Evolutionary conservation across 2,797 vertebrate genomes (phyloP), one percentile per base, ranked within the genome.

Genomic region (Zalophus californianus): DNA sequence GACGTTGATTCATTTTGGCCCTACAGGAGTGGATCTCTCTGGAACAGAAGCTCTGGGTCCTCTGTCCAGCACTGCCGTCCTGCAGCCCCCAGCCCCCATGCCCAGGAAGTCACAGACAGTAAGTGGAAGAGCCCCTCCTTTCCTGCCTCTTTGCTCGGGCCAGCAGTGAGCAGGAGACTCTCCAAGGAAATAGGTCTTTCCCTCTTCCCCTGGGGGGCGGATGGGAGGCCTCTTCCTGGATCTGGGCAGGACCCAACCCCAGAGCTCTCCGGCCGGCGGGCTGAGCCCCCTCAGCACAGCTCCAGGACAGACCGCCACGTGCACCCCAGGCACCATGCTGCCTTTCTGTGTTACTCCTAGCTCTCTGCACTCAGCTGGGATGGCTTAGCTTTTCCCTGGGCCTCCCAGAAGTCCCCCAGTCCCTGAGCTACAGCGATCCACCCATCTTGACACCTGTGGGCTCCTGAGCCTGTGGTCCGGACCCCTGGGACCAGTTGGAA

Each of bases 41-140:
- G 98, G 78, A 48, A 98, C 98, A 0, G 99, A 99, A 54, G 79
- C 97, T 90, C 94, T 96, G 66, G 97, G 97, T 94, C 96, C 98
- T 86, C 96, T 98, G 97, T 98, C 99, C 97, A 99, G 99, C 96
- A 98, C 99, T 35, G 96, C 99, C 97, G 99, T 99, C 93, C 96
- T 99, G 88, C 99, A 99, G 92, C 99, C 99, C 92, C 99, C 99
- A 72, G 99, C 99, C 50, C 99, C 99, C 93, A 99, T 99, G 99
- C 99, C 99, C 82, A 99, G 99, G 98, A 99, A 99, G 98, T 99
- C 99, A 18, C 99, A 99, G 97, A 98, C 99, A 27, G 99, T 99
- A 98, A 99, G 99, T 99, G 93, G 52, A 52, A 8, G 0, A 16
- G 32, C 3, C 60, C 60, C 32, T 56, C n/a, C 58, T 41, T 13